Evolutionary conservation across 2,113 vertebrate species (phyloP).

Genomic region (Rhinoderma darwinii): DNA sequence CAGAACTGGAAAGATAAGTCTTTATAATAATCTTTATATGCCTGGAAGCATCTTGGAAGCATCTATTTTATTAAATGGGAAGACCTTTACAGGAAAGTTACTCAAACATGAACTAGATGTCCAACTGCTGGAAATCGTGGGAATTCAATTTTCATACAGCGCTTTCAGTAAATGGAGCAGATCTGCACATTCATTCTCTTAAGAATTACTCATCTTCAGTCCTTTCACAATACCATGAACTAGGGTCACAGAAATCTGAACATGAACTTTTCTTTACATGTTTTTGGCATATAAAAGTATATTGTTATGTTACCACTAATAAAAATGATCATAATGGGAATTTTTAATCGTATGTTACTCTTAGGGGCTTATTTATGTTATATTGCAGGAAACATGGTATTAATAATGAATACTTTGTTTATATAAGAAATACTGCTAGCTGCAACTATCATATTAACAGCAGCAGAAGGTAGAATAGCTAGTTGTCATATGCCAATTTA

Average conservation of each 20-base stretch:
- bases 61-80: neutral
- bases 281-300: neutral
- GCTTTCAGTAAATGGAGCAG: conserved; percentile 28
- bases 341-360: no score
- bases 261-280: neutral
- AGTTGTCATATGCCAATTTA: no score
- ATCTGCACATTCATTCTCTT: conserved; percentile 2
- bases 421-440: no score
- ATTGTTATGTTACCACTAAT: neutral
- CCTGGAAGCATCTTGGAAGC: neutral
- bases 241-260: neutral
- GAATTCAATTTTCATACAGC: neutral
- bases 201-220: neutral
- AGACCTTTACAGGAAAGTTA: conserved; percentile 34
- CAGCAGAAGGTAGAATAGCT: no score
- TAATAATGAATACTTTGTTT: no score
- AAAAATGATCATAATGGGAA: no score
- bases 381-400: no score
- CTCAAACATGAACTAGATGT: conserved; percentile 8
- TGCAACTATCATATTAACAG: no score
- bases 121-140: neutral
- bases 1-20: neutral
- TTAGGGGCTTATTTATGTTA: no score
- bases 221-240: conserved; percentile 7
- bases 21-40: neutral